Conservation (phyloP, 2,113 vertebrate genomes). For the Regulus satrapa region DNA sequence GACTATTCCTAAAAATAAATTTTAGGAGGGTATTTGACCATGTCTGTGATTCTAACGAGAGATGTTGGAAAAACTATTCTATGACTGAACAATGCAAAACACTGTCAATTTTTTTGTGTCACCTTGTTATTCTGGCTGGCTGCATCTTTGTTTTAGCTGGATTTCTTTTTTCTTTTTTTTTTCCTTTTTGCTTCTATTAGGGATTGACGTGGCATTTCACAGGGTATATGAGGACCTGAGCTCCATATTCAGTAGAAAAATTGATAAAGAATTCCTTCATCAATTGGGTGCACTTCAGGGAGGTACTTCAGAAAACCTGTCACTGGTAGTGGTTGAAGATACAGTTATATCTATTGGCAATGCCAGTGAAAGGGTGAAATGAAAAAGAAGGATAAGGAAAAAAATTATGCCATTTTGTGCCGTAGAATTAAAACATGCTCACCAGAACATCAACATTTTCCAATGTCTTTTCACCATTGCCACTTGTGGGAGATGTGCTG, state of each 20-base stretch:
- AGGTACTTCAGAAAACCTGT: not conserved
- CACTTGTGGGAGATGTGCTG: not conserved
- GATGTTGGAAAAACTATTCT: not conserved
- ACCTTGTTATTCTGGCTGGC: not conserved
- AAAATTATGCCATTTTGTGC: not conserved
- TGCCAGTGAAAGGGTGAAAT: not conserved
- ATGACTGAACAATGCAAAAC: not conserved
- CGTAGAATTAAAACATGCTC: not conserved
- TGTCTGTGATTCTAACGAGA: not conserved
- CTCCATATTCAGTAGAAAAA: not conserved
- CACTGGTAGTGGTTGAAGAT: not conserved
- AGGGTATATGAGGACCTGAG: not conserved
- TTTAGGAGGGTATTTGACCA: not conserved
- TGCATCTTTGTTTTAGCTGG: not conserved
- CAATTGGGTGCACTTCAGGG: not conserved
- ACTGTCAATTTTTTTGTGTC: not conserved
- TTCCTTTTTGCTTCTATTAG: not conserved
- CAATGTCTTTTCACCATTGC: not conserved
- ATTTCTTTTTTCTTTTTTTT: no score
- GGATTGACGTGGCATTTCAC: rapidly evolving
- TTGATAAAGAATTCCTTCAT: not conserved
- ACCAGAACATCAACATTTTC: not conserved
- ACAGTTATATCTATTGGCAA: not conserved
- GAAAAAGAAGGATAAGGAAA: not conserved
- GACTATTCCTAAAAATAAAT: not conserved